Conservation (phyloP, 2,797 vertebrate species). For the Mormyrops attenuatus region DNA sequence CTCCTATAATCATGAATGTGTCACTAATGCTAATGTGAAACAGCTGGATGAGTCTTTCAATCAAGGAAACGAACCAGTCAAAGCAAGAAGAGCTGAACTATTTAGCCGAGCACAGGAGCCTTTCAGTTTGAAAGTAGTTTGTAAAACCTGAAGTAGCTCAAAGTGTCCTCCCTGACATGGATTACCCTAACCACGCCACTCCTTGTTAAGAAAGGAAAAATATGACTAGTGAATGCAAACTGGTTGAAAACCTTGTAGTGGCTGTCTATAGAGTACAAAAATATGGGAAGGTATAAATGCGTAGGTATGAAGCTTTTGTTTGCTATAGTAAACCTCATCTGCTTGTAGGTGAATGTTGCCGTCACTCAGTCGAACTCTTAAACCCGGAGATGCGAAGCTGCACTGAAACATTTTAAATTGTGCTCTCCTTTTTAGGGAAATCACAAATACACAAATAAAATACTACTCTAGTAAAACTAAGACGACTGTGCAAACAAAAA, state of each 20-base stretch:
- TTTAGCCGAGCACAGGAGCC: too few species aligned
- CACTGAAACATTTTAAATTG: background rate
- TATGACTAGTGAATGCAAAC: background rate
- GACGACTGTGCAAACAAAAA: background rate
- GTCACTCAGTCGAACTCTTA: background rate
- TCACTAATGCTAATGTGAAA: too few species aligned
- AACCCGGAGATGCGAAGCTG: background rate
- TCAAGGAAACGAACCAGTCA: too few species aligned
- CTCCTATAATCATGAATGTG: too few species aligned
- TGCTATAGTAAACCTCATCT: background rate
- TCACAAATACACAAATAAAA: background rate
- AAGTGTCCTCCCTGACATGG: too few species aligned
- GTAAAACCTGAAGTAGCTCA: too few species aligned
- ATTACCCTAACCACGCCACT: background rate
- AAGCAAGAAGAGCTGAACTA: too few species aligned
- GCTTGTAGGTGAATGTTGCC: background rate
- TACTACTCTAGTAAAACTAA: background rate
- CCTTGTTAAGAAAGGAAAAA: background rate
- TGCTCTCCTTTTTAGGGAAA: background rate
- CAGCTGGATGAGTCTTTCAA: too few species aligned
- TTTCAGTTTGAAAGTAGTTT: too few species aligned
- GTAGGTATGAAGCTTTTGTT: background rate
- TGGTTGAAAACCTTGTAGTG: background rate
- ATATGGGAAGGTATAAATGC: background rate
- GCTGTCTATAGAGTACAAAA: background rate